Base-by-base conservation (phyloP, 2,113 vertebrate species). In the Cygnus buccinator region DNA sequence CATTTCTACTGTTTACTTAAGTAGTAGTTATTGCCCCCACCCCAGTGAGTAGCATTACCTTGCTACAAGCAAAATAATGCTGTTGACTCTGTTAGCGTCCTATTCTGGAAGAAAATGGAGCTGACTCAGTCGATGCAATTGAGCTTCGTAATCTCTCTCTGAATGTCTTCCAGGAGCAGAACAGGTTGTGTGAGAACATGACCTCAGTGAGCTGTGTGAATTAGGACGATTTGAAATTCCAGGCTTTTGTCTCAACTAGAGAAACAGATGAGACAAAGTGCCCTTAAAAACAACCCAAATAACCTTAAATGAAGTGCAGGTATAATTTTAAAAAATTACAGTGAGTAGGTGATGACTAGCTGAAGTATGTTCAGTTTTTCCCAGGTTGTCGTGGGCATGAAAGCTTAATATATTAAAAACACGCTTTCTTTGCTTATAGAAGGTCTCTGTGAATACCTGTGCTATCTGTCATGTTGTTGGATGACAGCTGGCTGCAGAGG, bases 131-230 rank as follows among this genome's bases (percentile, higher is more conserved):
- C 13, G 9, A 9, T 48, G 55, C 68, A 43, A 14, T 35, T 0
- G 18, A 79, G 92, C 63, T 54, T 54, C 39, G 35, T 31, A 39
- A 54, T 72, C 35, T 72, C 52, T 44, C 54, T 63, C n/a, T 31
- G 80, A 52, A 46, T 18, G 46, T 75, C 71, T 75, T 63, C 52
- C 68, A 55, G 81, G 43, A 90, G 59, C 54, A 84, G 78, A 90
- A 91, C 94, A 91, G 81, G 91, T 95, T 95, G 18, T 65, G 48
- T 73, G 89, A 94, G 74, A 96, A 72, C 68, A 63, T 23, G 57
- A 84, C 87, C 93, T 85, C n/a, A 50, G 75, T 57, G 78, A 89
- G 74, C 66, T 54, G 62, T 39, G 33, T 54, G 82, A 58, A 73
- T 87, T 79, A 37, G 43, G 39, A 16, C 20, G n/a, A 79, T 54